A percentile compares a stretch with the other conserved stretches of the same genome.
These are phyloP conservation scores for Brotula barbata DNA, from an alignment of 2,797 vertebrate species.

Conservation along the genomic window DNA sequence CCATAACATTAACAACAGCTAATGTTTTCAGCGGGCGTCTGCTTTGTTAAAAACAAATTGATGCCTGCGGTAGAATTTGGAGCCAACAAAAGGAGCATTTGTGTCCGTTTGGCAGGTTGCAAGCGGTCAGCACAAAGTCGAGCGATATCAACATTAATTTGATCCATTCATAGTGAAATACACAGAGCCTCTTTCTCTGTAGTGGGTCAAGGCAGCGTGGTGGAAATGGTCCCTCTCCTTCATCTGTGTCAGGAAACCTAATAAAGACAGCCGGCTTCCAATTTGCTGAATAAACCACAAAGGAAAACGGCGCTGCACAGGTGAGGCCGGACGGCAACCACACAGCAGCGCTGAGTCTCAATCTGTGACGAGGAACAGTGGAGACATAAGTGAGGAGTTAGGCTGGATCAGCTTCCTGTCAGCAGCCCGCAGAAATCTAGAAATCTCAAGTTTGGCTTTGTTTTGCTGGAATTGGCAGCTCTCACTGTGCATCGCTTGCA, in stretches of 20 bases:
- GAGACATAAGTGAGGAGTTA: not conserved
- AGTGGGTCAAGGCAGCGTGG: not conserved
- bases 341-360: not conserved
- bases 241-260: not conserved
- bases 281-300: not conserved
- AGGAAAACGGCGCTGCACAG: not conserved
- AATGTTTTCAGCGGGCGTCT: not conserved
- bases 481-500: not conserved
- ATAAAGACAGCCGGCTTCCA: not conserved
- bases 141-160: slow-evolving; percentile 19
- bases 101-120: slow-evolving; percentile 1
- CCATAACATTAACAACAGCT: slow-evolving; percentile 31
- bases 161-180: slow-evolving; percentile 1
- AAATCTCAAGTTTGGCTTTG: not conserved
- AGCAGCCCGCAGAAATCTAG: not conserved
- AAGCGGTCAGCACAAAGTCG: slow-evolving; percentile 17
- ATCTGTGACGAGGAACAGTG: not conserved
- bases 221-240: slow-evolving; percentile 5
- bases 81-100: not conserved
- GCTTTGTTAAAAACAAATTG: slow-evolving; percentile 15
- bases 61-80: not conserved
- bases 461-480: not conserved
- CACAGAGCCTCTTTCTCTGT: slow-evolving; percentile 5
- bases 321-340: not conserved
- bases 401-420: not conserved